Evolutionary conservation across 2,888 invertebrate genomes (phyloP).

Genomic region (Tuberolachnus salignus): DNA sequence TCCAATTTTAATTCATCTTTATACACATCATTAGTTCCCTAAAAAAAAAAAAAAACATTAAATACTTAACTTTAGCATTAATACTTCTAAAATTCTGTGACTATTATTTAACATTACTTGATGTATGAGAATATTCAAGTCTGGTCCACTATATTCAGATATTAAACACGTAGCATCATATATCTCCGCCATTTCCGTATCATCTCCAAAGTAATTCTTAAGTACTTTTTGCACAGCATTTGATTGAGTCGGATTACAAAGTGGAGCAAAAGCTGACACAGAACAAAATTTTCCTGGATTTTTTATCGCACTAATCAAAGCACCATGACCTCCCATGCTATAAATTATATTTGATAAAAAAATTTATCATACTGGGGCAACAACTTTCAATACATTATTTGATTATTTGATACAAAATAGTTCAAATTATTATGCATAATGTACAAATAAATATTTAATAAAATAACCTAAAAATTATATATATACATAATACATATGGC

Average conservation of each 20-base stretch:
- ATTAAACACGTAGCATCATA: conserved; percentile 90
- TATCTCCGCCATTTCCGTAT: conserved; percentile 71
- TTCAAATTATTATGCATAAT: no score
- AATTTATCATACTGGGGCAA: background rate
- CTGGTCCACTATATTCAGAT: conserved; percentile 81
- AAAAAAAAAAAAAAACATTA: conserved; percentile 60
- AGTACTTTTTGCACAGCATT: conserved; percentile 91
- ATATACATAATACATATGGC: no score
- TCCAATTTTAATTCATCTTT: conserved; percentile 79
- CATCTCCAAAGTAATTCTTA: conserved; percentile 73
- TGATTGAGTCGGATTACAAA: conserved; percentile 83
- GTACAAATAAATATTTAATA: no score
- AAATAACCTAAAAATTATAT: background rate
- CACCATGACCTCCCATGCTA: conserved; percentile 99
- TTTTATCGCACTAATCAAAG: conserved; percentile 84
- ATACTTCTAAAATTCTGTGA: no score
- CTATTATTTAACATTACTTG: conserved; percentile 69
- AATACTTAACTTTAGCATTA: no score
- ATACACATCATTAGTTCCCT: conserved; percentile 86
- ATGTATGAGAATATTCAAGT: conserved; percentile 84
- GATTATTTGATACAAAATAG: no score
- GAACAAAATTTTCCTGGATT: conserved; percentile 87
- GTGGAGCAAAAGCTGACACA: conserved; percentile 95
- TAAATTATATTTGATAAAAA: conserved; percentile 60
- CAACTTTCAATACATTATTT: no score